phyloP scores from a whole-genome alignment of 2,797 vertebrate species.

The Numenius phaeopus region DNA sequence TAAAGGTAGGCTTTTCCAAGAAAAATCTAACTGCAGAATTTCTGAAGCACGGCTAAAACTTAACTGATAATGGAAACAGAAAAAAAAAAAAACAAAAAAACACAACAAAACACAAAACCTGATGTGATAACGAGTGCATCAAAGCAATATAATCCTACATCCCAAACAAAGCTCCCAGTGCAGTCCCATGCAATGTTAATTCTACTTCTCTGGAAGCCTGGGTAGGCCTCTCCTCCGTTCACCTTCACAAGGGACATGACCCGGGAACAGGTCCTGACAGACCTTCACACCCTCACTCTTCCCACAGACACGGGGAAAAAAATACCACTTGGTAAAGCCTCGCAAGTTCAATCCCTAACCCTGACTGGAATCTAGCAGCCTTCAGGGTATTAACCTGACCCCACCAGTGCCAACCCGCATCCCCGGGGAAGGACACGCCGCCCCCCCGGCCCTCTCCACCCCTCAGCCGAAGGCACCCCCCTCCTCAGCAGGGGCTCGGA shows the following conservation, averaged over 20 bases:
- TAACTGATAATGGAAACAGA: fast-evolving
- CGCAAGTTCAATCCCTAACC: not conserved
- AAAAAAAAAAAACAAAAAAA: not conserved
- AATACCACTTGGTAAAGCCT: fast-evolving
- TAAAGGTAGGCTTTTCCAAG: not conserved
- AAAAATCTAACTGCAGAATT: not conserved
- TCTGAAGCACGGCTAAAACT: fast-evolving
- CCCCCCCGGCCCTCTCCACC: fast-evolving
- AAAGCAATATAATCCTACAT: fast-evolving
- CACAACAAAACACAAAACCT: no score
- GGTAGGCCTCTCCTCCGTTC: not conserved
- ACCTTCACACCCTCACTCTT: fast-evolving
- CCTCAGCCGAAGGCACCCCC: fast-evolving
- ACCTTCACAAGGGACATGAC: not conserved
- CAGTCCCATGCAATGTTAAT: fast-evolving
- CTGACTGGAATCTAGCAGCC: fast-evolving
- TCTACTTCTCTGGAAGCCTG: fast-evolving
- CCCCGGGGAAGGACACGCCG: fast-evolving
- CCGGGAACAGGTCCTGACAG: fast-evolving
- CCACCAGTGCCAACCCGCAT: not conserved
- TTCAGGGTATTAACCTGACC: fast-evolving
- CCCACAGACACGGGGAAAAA: fast-evolving
- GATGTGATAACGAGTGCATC: fast-evolving
- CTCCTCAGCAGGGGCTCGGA: fast-evolving
- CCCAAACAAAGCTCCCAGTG: fast-evolving